Evolutionary conservation across 2,797 vertebrate species (phyloP).

Genomic region (Ambastaia sidthimunki): DNA sequence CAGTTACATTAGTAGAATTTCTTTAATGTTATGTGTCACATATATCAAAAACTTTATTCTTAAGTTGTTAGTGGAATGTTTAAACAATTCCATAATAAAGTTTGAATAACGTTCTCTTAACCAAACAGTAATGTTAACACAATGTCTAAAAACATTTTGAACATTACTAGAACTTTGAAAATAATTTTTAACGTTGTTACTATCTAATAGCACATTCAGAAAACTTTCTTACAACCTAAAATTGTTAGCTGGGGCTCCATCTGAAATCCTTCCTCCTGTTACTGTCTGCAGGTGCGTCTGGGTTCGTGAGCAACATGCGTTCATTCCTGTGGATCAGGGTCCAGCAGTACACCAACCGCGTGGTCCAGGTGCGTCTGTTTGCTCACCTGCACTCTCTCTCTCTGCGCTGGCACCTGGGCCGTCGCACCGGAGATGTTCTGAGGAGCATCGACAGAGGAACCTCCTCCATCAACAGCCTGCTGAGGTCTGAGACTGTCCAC

Average conservation of each 20-base stretch:
- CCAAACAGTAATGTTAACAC: too few species aligned
- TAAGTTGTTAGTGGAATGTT: too few species aligned
- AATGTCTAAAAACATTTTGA: too few species aligned
- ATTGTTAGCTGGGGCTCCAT: neutral
- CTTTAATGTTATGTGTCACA: too few species aligned
- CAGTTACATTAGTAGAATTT: too few species aligned
- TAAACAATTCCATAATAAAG: too few species aligned
- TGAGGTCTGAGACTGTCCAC: slow-evolving; percentile 79
- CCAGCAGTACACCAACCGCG: slow-evolving; percentile 92
- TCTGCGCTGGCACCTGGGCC: slow-evolving; percentile 92
- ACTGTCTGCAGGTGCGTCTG: slow-evolving; percentile 78
- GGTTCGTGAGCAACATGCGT: slow-evolving; percentile 91
- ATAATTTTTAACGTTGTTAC: too few species aligned
- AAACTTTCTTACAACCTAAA: too few species aligned
- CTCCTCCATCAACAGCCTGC: slow-evolving; percentile 89
- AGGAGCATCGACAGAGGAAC: slow-evolving; percentile 93
- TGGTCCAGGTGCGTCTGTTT: slow-evolving; percentile 89
- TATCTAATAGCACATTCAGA: too few species aligned
- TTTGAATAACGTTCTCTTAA: too few species aligned
- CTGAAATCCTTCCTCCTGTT: neutral
- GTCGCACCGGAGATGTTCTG: slow-evolving; percentile 92
- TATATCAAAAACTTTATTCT: too few species aligned
- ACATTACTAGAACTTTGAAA: too few species aligned
- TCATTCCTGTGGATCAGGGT: slow-evolving; percentile 95
- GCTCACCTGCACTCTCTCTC: slow-evolving; percentile 88